Evolutionary conservation across 2,113 vertebrate genomes (phyloP), one percentile per base, ranked within the genome.

Genomic region (Rana temporaria): DNA sequence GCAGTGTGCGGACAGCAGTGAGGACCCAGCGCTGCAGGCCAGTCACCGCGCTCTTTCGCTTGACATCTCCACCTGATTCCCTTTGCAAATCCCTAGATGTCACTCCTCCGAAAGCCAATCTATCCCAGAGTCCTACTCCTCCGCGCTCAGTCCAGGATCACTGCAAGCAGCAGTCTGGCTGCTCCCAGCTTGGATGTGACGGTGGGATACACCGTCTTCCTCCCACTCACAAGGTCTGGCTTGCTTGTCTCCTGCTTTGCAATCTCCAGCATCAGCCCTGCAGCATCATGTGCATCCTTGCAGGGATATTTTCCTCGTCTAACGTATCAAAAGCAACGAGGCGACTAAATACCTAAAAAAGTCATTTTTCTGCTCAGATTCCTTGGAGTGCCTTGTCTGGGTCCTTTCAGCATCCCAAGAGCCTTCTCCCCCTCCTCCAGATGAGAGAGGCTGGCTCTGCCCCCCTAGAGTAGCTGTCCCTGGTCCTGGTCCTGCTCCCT

Each of bases 151-250:
- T 75, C 62, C 55, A 30, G 80, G 75, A 64, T 75, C 62, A 59
- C 71, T 82, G 70, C 71, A 74, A 59, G 53, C 80, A 71, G 60
- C 80, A 75, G 62, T 75, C 59, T 56, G 62, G 70, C 80, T 59
- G 80, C 71, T 82, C 63, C 63, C 80, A 82, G 80, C 71, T 30
- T 75, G 80, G 79, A 82, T 82, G 42, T 72, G 67, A 34, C 79
- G 69, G 55, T 79, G 78, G 56, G 63, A 75, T 57, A 59, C 70
- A 82, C 70, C 30, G 80, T 82, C 74, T 38, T 75, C 80, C 80
- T 82, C 80, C 79, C 80, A 82, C 80, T 74, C 80, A 82, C 70
- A 75, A 67, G 80, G 62, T 82, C 80, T 82, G 80, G 48, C 80
- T 48, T 48, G 42, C 42, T 34, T 52, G 71, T 75, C 80, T 82